Evolutionary conservation across 1,140 invertebrate species (phyloP), one percentile per base, ranked within the genome.

Genomic region (Aporrectodea caliginosa): DNA sequence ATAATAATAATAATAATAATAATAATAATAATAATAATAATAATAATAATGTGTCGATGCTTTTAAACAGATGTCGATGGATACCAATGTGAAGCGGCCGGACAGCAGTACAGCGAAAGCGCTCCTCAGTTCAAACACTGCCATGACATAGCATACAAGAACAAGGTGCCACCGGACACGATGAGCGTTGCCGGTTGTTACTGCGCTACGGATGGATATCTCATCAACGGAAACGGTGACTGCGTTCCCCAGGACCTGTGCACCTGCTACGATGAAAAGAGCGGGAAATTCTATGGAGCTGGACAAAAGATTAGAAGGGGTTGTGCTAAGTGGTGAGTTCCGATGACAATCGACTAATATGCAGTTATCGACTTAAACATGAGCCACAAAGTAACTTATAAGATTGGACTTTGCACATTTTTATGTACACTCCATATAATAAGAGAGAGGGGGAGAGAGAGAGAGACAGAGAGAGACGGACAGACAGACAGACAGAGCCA

Each of bases 291-390:
- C 0, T 33, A 71, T 14, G 33, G 34, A 0, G 73, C 79, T 6
- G 79, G 79, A 32, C 35, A 22, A 27, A 68, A 69, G 2, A 69
- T 74, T 29, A 35, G 12, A 14, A 22, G 69, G 14, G 69, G 70
- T 16, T 80, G 79, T 68, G 74, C 31, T 29, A 72, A 22, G 1
- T 80, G 79, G 79, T 80, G 71, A 70, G 75, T 16, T 29, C n/a
- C n/a, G n/a, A n/a, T n/a, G n/a, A n/a, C n/a, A n/a, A n/a, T n/a
- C n/a, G n/a, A n/a, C n/a, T n/a, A n/a, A n/a, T n/a, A n/a, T n/a
- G n/a, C n/a, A n/a, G n/a, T n/a, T n/a, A n/a, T n/a, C n/a, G n/a
- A n/a, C n/a, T n/a, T n/a, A n/a, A n/a, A n/a, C n/a, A n/a, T n/a
- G n/a, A n/a, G n/a, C n/a, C n/a, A n/a, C n/a, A n/a, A n/a, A n/a